Conservation (phyloP, 2,888 invertebrate species). For the Eutolmus rufibarbis region DNA sequence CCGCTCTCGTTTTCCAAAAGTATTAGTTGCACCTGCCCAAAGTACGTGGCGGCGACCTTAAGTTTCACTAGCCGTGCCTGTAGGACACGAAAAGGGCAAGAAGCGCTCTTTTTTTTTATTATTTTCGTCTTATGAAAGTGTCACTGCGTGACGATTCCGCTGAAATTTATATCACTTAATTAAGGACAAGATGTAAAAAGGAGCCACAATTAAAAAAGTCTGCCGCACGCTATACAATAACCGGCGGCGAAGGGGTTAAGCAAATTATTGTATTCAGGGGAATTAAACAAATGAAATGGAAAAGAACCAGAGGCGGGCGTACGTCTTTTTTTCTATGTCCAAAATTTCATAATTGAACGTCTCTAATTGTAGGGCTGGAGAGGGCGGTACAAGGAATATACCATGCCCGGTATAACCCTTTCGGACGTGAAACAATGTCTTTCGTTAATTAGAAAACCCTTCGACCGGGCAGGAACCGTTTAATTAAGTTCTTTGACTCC, state of each 20-base stretch:
- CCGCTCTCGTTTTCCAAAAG: not conserved
- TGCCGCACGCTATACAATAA: not conserved
- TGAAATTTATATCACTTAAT: conserved; percentile 39
- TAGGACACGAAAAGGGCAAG: not conserved
- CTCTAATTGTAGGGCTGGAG: not conserved
- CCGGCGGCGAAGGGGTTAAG: not conserved
- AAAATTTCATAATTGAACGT: conserved; percentile 38
- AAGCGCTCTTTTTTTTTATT: not conserved
- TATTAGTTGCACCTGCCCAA: not conserved
- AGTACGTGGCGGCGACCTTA: not conserved
- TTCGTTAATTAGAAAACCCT: conserved; percentile 40
- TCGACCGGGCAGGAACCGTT: conserved; percentile 31
- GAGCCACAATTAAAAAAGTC: conserved; percentile 35
- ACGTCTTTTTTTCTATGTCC: conserved; percentile 14
- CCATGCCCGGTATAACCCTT: conserved; percentile 20
- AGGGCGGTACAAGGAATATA: not conserved
- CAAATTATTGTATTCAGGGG: conserved; percentile 18
- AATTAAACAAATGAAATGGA: conserved; percentile 35
- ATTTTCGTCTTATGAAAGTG: conserved; percentile 23
- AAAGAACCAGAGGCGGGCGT: not conserved
- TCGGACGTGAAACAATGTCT: conserved; percentile 41
- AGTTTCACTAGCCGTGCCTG: not conserved
- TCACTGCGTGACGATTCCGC: conserved; percentile 27
- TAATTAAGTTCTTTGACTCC: conserved; percentile 31
- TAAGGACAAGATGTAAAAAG: conserved; percentile 29